A percentile compares a stretch with the other conserved stretches of the same genome.
phyloP scores from a whole-genome alignment of 2,797 vertebrate genomes.

The Sebastes alutus region DNA sequence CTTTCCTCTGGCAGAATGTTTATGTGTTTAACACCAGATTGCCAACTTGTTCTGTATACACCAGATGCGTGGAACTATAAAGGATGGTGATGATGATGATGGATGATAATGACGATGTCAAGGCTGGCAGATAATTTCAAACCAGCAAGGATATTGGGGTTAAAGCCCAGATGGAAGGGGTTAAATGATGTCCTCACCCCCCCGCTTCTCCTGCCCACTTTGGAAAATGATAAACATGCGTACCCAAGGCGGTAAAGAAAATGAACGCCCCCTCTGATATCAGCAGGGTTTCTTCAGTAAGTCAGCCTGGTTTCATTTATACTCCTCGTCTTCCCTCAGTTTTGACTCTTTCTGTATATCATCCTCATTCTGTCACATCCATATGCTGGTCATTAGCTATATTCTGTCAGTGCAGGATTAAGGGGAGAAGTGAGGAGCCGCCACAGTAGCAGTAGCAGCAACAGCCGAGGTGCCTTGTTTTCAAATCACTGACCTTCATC shows the following conservation, averaged over 20 bases:
- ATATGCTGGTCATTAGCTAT: conserved; percentile 60
- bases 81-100: conserved; percentile 67
- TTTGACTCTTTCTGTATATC: conserved; percentile 42
- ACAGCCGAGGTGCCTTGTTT: conserved; percentile 60
- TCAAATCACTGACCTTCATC: conserved; percentile 72
- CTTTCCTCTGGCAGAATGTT: conserved; percentile 58
- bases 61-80: conserved; percentile 53
- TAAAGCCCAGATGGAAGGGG: conserved; percentile 69
- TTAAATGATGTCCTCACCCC: conserved; percentile 49
- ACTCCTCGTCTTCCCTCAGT: conserved; percentile 16
- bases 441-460: conserved; percentile 13
- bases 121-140: conserved; percentile 45
- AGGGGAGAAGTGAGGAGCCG: conserved; percentile 32
- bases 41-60: conserved; percentile 20
- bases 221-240: conserved; percentile 65
- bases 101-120: conserved; percentile 65
- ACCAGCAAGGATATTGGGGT: conserved; percentile 61
- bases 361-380: conserved; percentile 66
- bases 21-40: conserved; percentile 63
- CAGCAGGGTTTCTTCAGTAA: conserved; percentile 21
- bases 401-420: conserved; percentile 58
- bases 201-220: conserved; percentile 26
- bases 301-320: conserved; percentile 36
- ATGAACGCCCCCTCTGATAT: neutral
- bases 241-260: neutral